Evolutionary conservation across 2,113 vertebrate genomes (phyloP).

Genomic region (Elephas maximus): DNA sequence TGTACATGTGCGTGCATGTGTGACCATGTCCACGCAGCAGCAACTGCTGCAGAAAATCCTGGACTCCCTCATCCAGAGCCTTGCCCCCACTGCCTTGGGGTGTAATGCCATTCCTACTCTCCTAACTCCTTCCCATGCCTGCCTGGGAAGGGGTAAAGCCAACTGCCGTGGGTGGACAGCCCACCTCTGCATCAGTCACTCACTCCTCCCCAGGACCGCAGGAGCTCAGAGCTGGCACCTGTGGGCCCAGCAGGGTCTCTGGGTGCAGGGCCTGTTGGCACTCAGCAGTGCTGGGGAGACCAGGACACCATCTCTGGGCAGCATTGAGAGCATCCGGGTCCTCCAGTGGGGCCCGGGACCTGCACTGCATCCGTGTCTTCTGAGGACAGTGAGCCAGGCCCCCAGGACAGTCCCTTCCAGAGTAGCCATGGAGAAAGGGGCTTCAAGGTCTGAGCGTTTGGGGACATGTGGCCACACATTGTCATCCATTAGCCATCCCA

Average conservation of each 20-base stretch:
- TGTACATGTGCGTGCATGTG: accelerated
- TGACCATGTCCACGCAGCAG: not conserved
- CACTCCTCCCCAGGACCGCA: not conserved
- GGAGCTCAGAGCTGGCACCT: accelerated
- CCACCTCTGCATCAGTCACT: not conserved
- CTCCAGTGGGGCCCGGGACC: not conserved
- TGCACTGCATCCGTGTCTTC: not conserved
- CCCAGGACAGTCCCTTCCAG: too few species aligned
- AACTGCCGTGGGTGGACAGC: not conserved
- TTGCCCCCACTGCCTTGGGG: accelerated
- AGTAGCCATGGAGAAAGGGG: not conserved
- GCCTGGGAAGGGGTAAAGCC: not conserved
- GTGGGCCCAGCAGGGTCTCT: not conserved
- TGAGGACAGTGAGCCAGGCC: not conserved
- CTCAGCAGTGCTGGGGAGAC: not conserved
- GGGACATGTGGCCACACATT: not conserved
- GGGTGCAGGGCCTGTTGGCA: accelerated
- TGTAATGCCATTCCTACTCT: not conserved
- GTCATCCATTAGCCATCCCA: not conserved
- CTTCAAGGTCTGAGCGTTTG: not conserved
- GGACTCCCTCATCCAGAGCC: not conserved
- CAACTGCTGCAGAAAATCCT: not conserved
- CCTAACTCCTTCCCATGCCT: not conserved
- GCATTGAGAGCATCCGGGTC: not conserved
- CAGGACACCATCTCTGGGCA: accelerated